A percentile compares a stretch with the other conserved stretches of the same genome.
Conservation (phyloP, 2,888 invertebrate genomes). For the Stomorhina lunata region DNA sequence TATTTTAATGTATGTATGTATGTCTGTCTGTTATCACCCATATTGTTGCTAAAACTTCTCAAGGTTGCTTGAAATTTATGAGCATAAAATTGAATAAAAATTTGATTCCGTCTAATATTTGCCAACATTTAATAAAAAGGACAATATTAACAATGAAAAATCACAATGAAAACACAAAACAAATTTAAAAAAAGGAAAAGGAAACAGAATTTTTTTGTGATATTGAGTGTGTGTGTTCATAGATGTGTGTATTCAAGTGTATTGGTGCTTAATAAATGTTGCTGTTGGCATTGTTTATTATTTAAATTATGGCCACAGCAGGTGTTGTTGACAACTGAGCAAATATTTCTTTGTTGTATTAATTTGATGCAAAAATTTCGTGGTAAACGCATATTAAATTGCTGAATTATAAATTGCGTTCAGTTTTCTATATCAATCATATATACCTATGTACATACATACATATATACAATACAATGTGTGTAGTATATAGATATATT, state of each 20-base stretch:
- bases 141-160: background rate
- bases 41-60: no score
- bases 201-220: no score
- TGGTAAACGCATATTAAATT: constrained; percentile 46
- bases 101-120: background rate
- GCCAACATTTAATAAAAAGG: background rate
- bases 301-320: constrained; percentile 58
- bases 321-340: constrained; percentile 54
- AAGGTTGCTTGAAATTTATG: no score
- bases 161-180: background rate
- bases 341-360: constrained; percentile 42
- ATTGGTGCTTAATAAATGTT: constrained; percentile 30
- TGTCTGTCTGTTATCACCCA: no score
- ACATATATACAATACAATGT: no score
- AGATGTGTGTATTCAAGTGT: background rate
- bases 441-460: background rate
- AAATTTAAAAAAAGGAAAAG: constrained; percentile 4
- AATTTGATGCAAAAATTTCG: constrained; percentile 41
- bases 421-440: constrained; percentile 33
- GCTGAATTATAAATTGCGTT: constrained; percentile 34
- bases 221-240: background rate
- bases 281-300: constrained; percentile 49
- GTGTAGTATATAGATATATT: no score
- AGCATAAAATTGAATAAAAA: no score
- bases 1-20: no score